Base-by-base conservation (phyloP, 2,888 invertebrate genomes). In the Lissonota sp. region DNA sequence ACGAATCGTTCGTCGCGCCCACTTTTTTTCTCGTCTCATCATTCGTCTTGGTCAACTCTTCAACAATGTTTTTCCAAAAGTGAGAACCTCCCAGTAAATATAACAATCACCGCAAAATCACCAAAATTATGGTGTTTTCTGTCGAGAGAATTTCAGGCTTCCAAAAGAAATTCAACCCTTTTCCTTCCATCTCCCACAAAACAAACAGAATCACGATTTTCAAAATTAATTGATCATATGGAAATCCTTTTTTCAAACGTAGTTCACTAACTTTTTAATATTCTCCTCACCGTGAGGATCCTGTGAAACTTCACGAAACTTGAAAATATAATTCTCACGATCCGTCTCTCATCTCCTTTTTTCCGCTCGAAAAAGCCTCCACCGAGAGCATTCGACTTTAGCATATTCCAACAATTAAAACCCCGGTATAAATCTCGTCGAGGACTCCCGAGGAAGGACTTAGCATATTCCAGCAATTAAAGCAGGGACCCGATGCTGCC, bases 381-480 rank as follows among this genome's bases (percentile, higher is more conserved):
- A 53, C 42, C 49, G 46, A 26, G 7, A 42, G 63, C 39, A 26
- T 66, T 5, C 70, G 78, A 70, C 70, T 73, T 84, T 81, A 83
- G 83, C 85, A 86, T 86, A 86, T 86, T 86, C 78, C 69, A 58
- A 73, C 85, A 83, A 86, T 86, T 86, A 86, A 86, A 86, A 85
- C 73, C 70, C 78, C 26, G 60, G 81, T 80, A 88, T 88, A 88
- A 88, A 88, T 88, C 87, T 87, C 86, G 84, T 82, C 84, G 83
- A 3, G 82, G 85, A 86, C 74, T 86, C 87, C 83, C 84, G 85
- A 79, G 84, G 69, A 53, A 49, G 37, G 71, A 85, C 82, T 89
- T 89, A 88, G 87, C 88, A 88, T 89, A 89, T 89, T 88, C 83
- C 74, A 82, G 84, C 88, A 88, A 89, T 89, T 89, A 89, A 88